phyloP scores from a whole-genome alignment of 2,888 invertebrate genomes.

The Eledona agricola region DNA sequence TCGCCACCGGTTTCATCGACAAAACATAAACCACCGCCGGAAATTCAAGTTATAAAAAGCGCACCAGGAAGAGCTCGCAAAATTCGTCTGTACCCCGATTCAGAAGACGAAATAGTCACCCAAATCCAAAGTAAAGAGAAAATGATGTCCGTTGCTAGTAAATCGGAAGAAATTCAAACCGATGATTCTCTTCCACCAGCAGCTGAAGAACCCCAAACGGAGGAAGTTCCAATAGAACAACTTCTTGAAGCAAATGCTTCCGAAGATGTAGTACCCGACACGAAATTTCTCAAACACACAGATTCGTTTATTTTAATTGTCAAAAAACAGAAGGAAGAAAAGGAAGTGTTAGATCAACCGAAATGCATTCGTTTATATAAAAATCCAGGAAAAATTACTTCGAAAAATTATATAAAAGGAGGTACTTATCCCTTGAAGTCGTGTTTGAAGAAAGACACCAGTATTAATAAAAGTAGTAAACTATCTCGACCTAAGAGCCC shows the following conservation, averaged over 20 bases:
- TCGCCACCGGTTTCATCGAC: conserved; percentile 15
- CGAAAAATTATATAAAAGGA: conserved; percentile 45
- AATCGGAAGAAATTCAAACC: conserved; percentile 45
- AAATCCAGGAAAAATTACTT: conserved; percentile 37
- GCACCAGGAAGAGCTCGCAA: conserved; percentile 5
- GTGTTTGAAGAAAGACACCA: conserved; percentile 45
- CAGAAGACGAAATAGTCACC: not conserved
- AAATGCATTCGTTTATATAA: conserved; percentile 51
- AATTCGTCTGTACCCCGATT: conserved; percentile 8
- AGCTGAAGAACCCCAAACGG: conserved; percentile 5
- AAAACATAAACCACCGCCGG: conserved; percentile 24
- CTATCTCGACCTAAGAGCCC: conserved; percentile 50
- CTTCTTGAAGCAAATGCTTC: conserved; percentile 10
- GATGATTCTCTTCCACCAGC: conserved; percentile 24
- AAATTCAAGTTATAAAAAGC: conserved; percentile 29
- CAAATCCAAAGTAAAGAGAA: not conserved
- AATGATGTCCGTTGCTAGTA: conserved; percentile 33
- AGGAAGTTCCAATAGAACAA: conserved; percentile 19
- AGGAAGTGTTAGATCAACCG: conserved; percentile 51
- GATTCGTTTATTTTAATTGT: conserved; percentile 54
- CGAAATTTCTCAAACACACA: conserved; percentile 49
- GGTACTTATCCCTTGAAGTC: conserved; percentile 52
- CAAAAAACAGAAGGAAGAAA: conserved; percentile 50
- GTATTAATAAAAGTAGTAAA: conserved; percentile 41
- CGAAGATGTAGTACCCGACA: conserved; percentile 25